These are phyloP conservation scores for Agrotis clavis DNA, from an alignment of 2,888 invertebrate species.

Conservation along the genomic window DNA sequence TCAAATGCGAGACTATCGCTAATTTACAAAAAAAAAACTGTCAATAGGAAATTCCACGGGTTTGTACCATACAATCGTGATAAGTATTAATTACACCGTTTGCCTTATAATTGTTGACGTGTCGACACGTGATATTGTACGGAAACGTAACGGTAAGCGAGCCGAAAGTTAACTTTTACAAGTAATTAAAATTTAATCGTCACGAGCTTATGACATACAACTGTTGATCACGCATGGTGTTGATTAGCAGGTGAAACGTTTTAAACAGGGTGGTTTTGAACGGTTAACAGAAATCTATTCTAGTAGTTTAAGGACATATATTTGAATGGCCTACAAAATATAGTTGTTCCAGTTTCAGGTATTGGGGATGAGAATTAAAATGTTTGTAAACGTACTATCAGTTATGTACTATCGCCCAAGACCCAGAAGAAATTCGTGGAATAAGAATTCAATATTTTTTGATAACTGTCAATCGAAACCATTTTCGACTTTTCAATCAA, in stretches of 20 bases:
- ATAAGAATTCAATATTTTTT: no score
- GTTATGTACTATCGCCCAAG: no score
- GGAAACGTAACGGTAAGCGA: slow-evolving; percentile 20
- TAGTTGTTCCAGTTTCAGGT: no score
- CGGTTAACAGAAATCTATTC: neutral
- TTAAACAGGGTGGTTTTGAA: neutral
- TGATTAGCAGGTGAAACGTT: neutral
- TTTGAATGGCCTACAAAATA: no score
- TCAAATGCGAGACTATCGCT: no score
- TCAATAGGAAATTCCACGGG: neutral
- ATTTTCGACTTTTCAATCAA: no score
- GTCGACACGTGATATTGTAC: slow-evolving; percentile 10
- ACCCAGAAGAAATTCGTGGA: no score
- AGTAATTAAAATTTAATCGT: slow-evolving; percentile 42
- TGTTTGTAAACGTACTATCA: no score
- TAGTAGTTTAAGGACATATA: no score
- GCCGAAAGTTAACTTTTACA: slow-evolving; percentile 20
- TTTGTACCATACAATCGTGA: neutral
- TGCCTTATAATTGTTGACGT: slow-evolving; percentile 13
- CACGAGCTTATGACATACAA: slow-evolving; percentile 18
- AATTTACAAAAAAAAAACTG: no score
- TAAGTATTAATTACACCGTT: neutral
- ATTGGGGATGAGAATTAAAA: no score
- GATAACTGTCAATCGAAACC: no score
- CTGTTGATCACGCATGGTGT: slow-evolving; percentile 46